Conservation (phyloP, 2,113 vertebrate genomes). For the Oncorhynchus masou region DNA sequence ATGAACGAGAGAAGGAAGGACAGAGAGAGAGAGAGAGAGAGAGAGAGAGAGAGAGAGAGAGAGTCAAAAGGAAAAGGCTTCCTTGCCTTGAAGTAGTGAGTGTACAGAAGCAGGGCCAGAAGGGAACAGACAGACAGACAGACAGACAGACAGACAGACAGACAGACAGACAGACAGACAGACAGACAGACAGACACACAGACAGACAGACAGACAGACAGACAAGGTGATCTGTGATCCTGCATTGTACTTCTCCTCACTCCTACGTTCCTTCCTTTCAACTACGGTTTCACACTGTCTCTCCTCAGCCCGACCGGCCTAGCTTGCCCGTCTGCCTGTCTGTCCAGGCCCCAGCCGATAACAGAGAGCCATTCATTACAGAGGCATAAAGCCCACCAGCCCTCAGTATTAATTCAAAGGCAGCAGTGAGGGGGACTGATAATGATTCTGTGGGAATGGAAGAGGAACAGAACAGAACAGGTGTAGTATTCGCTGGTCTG, state of each 20-base stretch:
- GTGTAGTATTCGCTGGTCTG: constrained; percentile 37
- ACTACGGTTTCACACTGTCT: constrained; percentile 35
- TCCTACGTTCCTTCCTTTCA: constrained; percentile 44
- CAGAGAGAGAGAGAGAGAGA: too few species aligned
- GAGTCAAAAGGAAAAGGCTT: not conserved
- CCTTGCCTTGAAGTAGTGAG: not conserved
- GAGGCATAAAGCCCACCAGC: constrained; percentile 43
- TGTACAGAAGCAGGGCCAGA: too few species aligned
- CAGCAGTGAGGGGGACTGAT: constrained; percentile 54
- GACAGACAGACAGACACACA: not conserved
- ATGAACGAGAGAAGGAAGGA: too few species aligned
- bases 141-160: too few species aligned
- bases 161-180: too few species aligned
- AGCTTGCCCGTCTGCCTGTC: constrained; percentile 36
- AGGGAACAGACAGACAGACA: not conserved
- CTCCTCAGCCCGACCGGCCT: constrained; percentile 21
- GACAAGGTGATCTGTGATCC: constrained; percentile 43
- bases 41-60: too few species aligned
- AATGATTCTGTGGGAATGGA: constrained; percentile 55
- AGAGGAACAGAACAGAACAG: constrained; percentile 5
- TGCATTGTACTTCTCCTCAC: constrained; percentile 45
- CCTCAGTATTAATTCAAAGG: constrained; percentile 59
- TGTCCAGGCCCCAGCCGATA: constrained; percentile 44
- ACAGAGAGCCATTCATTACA: constrained; percentile 44
- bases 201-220: constrained; percentile 17